These are phyloP conservation scores for Aplidium turbinatum DNA, from an alignment of 23 tunicate genomes.

Conservation along the genomic window DNA sequence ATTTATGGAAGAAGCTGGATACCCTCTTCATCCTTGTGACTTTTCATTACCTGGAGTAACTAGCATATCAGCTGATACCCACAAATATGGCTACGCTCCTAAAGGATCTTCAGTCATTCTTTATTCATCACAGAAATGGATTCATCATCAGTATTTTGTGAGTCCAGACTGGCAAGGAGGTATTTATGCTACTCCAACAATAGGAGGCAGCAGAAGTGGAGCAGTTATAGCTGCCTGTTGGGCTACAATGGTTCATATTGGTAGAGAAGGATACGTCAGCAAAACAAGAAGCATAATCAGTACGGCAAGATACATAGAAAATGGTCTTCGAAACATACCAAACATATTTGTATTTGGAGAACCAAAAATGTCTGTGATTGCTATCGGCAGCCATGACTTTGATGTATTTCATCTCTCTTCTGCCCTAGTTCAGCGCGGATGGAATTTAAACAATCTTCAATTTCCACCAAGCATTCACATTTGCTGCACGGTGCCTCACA, in stretches of 20 bases:
- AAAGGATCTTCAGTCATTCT: slow-evolving; percentile 90
- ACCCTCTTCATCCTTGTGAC: slow-evolving; percentile 72
- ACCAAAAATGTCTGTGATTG: slow-evolving; percentile 88
- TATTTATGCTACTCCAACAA: slow-evolving; percentile 93
- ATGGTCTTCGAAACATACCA: slow-evolving; percentile 54
- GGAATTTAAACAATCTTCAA: slow-evolving; percentile 88
- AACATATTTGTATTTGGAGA: slow-evolving; percentile 72
- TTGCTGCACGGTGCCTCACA: slow-evolving; percentile 76
- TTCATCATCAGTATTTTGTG: slow-evolving; percentile 83
- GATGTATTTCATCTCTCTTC: slow-evolving; percentile 77
- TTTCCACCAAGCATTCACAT: slow-evolving; percentile 93
- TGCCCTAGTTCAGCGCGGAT: slow-evolving; percentile 54
- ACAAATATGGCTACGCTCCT: slow-evolving; percentile 95
- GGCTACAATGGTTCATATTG: slow-evolving; percentile 84
- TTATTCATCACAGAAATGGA: slow-evolving; percentile 75
- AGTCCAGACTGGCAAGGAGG: slow-evolving; percentile 98
- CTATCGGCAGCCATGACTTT: slow-evolving; percentile 76
- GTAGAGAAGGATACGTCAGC: slow-evolving; percentile 77
- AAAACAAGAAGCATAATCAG: slow-evolving; percentile 58
- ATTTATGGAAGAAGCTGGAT: slow-evolving; percentile 96
- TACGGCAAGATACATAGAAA: slow-evolving; percentile 62
- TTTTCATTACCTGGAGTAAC: slow-evolving; percentile 89
- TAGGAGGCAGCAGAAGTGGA: slow-evolving; percentile 95
- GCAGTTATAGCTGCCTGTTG: slow-evolving; percentile 85
- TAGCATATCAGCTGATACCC: slow-evolving; percentile 93